phyloP scores from a whole-genome alignment of 2,797 vertebrate species.

The Sarcophilus harrisii region DNA sequence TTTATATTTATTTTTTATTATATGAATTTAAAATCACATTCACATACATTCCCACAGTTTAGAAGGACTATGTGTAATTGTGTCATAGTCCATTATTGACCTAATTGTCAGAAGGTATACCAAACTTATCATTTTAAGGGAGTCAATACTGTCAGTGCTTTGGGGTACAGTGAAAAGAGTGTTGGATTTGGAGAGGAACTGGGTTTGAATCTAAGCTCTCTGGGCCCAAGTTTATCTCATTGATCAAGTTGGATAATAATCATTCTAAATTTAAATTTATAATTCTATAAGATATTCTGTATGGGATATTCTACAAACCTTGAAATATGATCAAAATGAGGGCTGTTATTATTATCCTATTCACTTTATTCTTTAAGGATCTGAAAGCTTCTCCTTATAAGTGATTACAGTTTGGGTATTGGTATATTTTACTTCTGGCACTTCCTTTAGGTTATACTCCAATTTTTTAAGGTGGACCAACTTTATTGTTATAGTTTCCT shows the following conservation, averaged over 20 bases:
- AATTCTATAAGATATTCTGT: neutral
- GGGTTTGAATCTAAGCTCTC: neutral
- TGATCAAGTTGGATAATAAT: neutral
- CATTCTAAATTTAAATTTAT: neutral
- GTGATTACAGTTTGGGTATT: neutral
- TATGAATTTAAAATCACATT: neutral
- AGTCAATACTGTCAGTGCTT: neutral
- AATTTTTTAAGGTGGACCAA: neutral
- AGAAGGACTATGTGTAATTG: neutral
- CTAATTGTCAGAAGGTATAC: neutral
- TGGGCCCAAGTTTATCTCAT: neutral
- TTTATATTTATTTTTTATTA: neutral
- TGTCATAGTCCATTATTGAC: neutral
- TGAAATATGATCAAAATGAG: neutral
- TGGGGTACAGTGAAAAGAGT: neutral
- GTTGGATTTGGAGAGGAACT: neutral
- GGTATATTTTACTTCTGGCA: neutral
- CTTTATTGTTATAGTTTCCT: neutral
- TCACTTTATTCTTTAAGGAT: neutral
- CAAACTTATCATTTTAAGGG: neutral
- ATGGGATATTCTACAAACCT: neutral
- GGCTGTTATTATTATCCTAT: neutral
- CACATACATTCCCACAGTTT: neutral
- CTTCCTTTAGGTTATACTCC: neutral
- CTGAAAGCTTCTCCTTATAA: neutral